Percentiles rank a stretch among this genome's conserved stretches.
Conservation (phyloP, 2,113 vertebrate genomes). For the Crotalus viridis region DNA sequence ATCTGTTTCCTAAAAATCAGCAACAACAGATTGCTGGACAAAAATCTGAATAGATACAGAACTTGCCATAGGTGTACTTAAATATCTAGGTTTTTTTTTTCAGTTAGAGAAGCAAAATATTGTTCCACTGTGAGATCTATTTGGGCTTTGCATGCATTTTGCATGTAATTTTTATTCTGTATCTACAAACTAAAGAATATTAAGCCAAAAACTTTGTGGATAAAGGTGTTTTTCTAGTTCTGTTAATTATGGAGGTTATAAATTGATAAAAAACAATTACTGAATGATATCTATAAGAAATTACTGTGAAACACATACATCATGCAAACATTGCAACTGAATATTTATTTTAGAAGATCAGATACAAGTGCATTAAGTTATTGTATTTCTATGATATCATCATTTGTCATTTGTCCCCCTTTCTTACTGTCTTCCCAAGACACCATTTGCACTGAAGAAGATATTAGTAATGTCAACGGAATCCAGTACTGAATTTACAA, state of each 20-base stretch:
- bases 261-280: slow-evolving; percentile 19
- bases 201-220: background rate
- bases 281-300: slow-evolving; percentile 3
- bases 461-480: background rate
- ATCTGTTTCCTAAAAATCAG: slow-evolving; percentile 84
- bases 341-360: background rate
- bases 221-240: background rate
- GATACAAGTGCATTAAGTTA: background rate
- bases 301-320: slow-evolving; percentile 17
- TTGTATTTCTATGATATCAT: background rate
- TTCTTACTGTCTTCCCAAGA: background rate
- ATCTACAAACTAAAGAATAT: background rate
- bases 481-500: background rate
- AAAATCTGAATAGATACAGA: background rate
- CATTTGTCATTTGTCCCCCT: background rate
- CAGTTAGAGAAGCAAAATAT: background rate
- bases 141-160: background rate
- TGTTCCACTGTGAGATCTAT: background rate
- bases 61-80: background rate
- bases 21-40: slow-evolving; percentile 23
- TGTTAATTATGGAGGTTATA: background rate
- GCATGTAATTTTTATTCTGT: background rate
- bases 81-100: background rate
- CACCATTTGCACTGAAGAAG: background rate
- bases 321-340: background rate